phyloP scores from a whole-genome alignment of 2,113 vertebrate genomes.

The Pogona vitticeps region DNA sequence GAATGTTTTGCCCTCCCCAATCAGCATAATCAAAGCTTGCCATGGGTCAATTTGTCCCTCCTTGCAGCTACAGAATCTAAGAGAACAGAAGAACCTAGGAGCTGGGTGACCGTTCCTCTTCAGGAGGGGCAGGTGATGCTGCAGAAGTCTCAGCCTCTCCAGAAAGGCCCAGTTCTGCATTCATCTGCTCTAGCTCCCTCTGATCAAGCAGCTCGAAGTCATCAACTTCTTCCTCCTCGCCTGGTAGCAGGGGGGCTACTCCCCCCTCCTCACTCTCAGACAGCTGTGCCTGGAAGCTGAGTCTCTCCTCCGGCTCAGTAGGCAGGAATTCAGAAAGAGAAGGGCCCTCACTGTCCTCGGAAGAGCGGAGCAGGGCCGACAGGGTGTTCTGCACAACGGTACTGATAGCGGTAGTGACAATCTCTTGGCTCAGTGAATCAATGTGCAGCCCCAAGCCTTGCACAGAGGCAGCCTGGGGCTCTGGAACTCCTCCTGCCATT shows the following conservation, averaged over 20 bases:
- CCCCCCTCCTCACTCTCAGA: conserved; percentile 61
- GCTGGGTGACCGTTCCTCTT: conserved; percentile 56
- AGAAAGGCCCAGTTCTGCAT: conserved; percentile 82
- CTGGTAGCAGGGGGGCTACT: conserved; percentile 50
- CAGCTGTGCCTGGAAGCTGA: conserved; percentile 72
- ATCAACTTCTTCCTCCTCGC: conserved; percentile 83
- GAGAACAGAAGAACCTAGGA: conserved; percentile 57
- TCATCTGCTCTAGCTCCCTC: conserved; percentile 93
- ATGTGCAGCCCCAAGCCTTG: conserved; percentile 71
- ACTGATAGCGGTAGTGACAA: conserved; percentile 87
- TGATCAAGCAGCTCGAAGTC: conserved; percentile 99
- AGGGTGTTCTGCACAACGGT: conserved; percentile 88
- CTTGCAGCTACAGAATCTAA: conserved; percentile 51
- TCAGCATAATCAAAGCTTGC: conserved; percentile 51
- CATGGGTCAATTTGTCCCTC: conserved; percentile 48
- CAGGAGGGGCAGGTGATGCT: conserved; percentile 11
- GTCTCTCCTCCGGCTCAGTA: conserved; percentile 74
- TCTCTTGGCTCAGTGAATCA: conserved; percentile 87
- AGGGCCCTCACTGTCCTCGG: conserved; percentile 74
- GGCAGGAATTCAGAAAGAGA: conserved; percentile 74
- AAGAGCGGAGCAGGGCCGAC: conserved; percentile 82
- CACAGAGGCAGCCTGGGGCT: conserved; percentile 52
- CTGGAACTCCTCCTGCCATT: not conserved
- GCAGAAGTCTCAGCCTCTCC: conserved; percentile 59
- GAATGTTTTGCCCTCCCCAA: conserved; percentile 50